phyloP scores from a whole-genome alignment of 2,888 invertebrate species.

The Metellina segmentata region DNA sequence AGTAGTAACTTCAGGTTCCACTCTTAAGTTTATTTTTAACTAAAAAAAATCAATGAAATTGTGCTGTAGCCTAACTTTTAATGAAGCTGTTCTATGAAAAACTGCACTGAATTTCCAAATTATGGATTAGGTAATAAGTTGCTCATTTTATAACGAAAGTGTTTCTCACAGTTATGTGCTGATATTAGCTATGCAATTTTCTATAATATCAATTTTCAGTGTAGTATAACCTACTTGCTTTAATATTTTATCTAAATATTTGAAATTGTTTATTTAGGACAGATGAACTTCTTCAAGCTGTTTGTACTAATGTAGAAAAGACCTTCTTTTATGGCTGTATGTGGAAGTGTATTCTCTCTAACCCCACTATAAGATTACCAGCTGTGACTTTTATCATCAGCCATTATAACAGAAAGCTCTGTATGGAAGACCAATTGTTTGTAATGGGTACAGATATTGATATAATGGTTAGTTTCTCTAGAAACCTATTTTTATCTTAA shows the following conservation, averaged over 20 bases:
- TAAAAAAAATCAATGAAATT: too few species aligned
- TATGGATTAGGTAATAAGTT: too few species aligned
- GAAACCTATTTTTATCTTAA: neutral
- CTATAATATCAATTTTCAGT: too few species aligned
- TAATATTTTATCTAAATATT: neutral
- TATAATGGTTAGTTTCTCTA: slow-evolving; percentile 85
- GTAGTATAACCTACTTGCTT: neutral
- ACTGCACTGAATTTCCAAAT: too few species aligned
- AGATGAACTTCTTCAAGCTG: slow-evolving; percentile 85
- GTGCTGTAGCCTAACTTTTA: too few species aligned
- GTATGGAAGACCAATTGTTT: slow-evolving; percentile 90
- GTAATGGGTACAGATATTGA: slow-evolving; percentile 92
- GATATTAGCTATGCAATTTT: too few species aligned
- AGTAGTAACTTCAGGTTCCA: too few species aligned
- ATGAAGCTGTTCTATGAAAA: too few species aligned
- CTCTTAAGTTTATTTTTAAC: too few species aligned
- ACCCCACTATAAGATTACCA: slow-evolving; percentile 89
- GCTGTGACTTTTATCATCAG: slow-evolving; percentile 90
- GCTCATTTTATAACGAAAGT: too few species aligned
- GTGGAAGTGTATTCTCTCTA: slow-evolving; percentile 92
- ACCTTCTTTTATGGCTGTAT: slow-evolving; percentile 92
- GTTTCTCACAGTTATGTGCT: too few species aligned
- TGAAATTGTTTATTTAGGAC: slow-evolving; percentile 82
- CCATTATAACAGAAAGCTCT: slow-evolving; percentile 89
- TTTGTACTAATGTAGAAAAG: slow-evolving; percentile 89